Base-by-base conservation (phyloP, 2,113 vertebrate species). In the Vicugna pacos region DNA sequence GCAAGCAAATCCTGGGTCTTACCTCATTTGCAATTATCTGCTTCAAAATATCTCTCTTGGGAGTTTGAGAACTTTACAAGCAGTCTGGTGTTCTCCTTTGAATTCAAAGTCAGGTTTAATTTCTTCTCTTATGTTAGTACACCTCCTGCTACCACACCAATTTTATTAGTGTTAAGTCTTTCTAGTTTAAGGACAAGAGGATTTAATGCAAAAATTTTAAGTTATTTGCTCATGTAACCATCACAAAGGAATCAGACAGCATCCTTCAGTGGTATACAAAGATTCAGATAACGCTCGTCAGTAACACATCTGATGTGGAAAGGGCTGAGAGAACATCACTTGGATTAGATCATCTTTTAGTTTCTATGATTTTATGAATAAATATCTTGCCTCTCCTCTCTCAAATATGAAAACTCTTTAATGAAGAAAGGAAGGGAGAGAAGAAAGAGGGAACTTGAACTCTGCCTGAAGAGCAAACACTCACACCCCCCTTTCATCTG, bases 1-100 rank as follows among this genome's bases (percentile, higher is more conserved):
- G 11, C 26, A 76, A 80, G 65, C 30, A 50, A 88, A 64, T 56
- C 56, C 11, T 6, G 84, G 15, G 24, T 91, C 94, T 69, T 32
- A 86, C 1, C 56, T 64, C 56, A 42, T 62, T 54, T 79, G 38
- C 6, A 73, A 83, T 67, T 48, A 83, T 56, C 38, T 73, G 32
- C 50, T 77, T 96, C 62, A 69, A 94, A 69, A 87, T 17, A 94
- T 5, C 85, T 72, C 48, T 14, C 24, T 60, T 38, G 48, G 35
- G 58, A 11, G 22, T 42, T 28, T 65, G 28, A 84, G 46, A 94
- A 90, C 84, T 5, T 1, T 35, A 69, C 5, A 62, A 50, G 82
- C n/a, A 73, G n/a, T 67, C 42, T 58, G 58, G 48, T 19, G 9
- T 65, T 79, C 54, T 28, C 50, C n/a, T 84, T 64, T 80, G 16